These are phyloP conservation scores for Coleophora flavipennella DNA, from an alignment of 2,888 invertebrate genomes.

Conservation along the genomic window DNA sequence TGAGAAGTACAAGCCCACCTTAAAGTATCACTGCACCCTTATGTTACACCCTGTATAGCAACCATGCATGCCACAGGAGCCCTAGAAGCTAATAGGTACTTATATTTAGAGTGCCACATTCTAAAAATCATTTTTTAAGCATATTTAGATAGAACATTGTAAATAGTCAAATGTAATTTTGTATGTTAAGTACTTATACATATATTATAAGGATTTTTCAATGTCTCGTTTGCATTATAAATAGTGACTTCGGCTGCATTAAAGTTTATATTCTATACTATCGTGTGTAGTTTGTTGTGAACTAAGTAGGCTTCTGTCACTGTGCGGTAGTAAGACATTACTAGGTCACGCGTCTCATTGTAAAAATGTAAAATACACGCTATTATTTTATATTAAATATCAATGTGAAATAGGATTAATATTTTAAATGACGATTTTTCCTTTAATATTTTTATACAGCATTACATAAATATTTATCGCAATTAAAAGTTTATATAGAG, in stretches of 20 bases:
- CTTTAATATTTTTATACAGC: conserved; percentile 74
- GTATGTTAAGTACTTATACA: conserved; percentile 61
- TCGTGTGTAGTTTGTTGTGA: conserved; percentile 68
- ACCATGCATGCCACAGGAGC: conserved; percentile 52
- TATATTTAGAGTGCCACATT: conserved; percentile 49
- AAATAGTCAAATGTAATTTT: conserved; percentile 68
- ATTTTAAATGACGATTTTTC: conserved; percentile 64
- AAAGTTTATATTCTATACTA: conserved; percentile 56
- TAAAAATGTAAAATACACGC: conserved; percentile 71
- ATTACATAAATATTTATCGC: conserved; percentile 68
- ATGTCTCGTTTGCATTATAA: conserved; percentile 60
- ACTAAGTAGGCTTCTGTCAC: conserved; percentile 67
- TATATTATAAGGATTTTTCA: conserved; percentile 23
- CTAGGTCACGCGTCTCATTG: conserved; percentile 61
- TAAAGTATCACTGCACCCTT: no score
- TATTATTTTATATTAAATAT: conserved; percentile 58
- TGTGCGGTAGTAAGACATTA: conserved; percentile 55
- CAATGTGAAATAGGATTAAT: conserved; percentile 64
- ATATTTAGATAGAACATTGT: conserved; percentile 62
- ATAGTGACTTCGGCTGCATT: conserved; percentile 60
- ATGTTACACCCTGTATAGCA: no score
- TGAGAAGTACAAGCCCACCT: no score
- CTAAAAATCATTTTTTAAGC: conserved; percentile 41
- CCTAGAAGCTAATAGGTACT: conserved; percentile 54
- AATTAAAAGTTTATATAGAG: conserved; percentile 71